Percentiles rank a stretch among this genome's conserved stretches.
Conservation (phyloP, 2,113 vertebrate genomes). For the Mirza zaza region DNA sequence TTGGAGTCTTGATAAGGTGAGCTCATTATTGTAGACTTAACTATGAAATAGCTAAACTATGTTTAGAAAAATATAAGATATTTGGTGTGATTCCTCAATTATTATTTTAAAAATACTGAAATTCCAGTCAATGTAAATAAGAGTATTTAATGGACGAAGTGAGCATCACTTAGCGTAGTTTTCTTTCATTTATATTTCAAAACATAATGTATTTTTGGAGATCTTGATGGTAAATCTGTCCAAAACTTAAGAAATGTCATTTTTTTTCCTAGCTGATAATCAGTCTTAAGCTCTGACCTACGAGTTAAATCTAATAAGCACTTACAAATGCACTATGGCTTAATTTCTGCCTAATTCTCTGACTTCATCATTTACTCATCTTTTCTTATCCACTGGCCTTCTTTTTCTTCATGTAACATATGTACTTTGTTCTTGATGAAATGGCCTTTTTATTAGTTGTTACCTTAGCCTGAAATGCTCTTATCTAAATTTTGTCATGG, state of each 20-base stretch:
- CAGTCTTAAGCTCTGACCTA: slow-evolving; percentile 53
- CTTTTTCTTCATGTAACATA: slow-evolving; percentile 24
- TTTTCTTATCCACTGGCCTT: not conserved
- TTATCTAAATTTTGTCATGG: not conserved
- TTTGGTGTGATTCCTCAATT: slow-evolving; percentile 20
- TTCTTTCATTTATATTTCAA: slow-evolving; percentile 53
- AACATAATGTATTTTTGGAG: slow-evolving; percentile 40
- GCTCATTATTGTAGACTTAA: not conserved
- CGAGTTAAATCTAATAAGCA: slow-evolving; percentile 59
- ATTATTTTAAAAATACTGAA: slow-evolving; percentile 29
- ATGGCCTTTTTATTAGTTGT: slow-evolving; percentile 20
- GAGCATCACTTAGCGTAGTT: not conserved
- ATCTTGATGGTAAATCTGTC: slow-evolving; percentile 1
- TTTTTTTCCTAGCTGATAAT: slow-evolving; percentile 46
- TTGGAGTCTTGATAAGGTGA: slow-evolving; percentile 19
- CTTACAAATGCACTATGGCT: not conserved
- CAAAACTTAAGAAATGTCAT: slow-evolving; percentile 58
- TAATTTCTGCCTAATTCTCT: slow-evolving; percentile 31
- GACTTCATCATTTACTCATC: slow-evolving; percentile 4
- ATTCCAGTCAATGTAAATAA: not conserved
- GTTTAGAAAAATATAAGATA: slow-evolving; percentile 46
- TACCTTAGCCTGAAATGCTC: not conserved
- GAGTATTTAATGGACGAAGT: slow-evolving; percentile 28
- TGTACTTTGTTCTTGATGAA: slow-evolving; percentile 31
- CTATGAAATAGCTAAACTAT: not conserved